Evolutionary conservation across 1,140 invertebrate genomes (phyloP).

Genomic region (Trachymyrmex septentrionalis): DNA sequence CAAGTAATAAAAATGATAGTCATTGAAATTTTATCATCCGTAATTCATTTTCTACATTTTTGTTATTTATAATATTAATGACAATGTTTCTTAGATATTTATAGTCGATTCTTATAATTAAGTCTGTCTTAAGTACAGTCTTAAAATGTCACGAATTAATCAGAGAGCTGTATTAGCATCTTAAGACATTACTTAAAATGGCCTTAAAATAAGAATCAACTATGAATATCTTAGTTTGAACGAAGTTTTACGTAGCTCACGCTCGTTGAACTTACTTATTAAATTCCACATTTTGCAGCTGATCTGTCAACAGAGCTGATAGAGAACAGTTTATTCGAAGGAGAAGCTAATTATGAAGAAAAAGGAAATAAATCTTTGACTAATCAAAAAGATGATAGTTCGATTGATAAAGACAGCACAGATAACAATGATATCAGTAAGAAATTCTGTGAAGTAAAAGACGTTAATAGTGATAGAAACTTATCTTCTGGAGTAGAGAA

Average conservation of each 20-base stretch:
- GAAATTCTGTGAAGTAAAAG: constrained; percentile 4
- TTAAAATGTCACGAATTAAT: too few relatives aligned
- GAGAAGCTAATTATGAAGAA: constrained; percentile 2
- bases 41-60: neutral
- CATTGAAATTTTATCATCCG: neutral
- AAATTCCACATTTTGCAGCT: constrained; percentile 31
- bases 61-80: neutral
- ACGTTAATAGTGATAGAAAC: constrained; percentile 13
- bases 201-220: too few relatives aligned
- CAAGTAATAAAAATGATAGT: neutral
- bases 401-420: neutral
- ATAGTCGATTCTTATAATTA: too few relatives aligned
- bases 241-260: neutral
- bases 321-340: constrained; percentile 22
- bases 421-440: neutral
- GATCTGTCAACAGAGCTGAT: constrained; percentile 36
- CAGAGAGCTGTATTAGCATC: too few relatives aligned
- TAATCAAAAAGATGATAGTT: neutral
- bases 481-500: constrained; percentile 26
- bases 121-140: too few relatives aligned
- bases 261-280: neutral
- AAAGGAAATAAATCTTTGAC: neutral
- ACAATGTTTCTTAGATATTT: neutral
- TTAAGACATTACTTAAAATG: too few relatives aligned
- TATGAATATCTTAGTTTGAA: neutral